Base-by-base conservation (phyloP, 2,113 vertebrate genomes). In the Albula glossodonta region DNA sequence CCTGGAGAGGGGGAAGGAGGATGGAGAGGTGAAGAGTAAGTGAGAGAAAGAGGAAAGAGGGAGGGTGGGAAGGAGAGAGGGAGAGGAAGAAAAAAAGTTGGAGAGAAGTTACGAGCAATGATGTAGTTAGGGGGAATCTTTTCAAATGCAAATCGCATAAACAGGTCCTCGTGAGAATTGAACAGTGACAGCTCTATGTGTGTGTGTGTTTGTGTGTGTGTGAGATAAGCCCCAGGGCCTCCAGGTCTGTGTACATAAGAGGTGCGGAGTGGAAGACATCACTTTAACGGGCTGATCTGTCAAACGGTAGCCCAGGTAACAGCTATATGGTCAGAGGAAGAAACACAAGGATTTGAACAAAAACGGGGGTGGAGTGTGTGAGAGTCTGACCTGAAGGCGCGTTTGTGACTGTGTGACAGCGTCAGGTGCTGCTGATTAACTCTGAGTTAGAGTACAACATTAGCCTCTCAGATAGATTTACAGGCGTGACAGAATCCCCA, bases 1-100 rank as follows among this genome's bases (percentile, higher is more conserved):
- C 60, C 95, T 96, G 90, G 0, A 60, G 78, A 5, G 78, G 78
- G 9, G 11, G 31, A 41, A 15, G 11, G 13, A 19, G 48, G 41
- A 77, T 25, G 70, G 70, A 77, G 11, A 77, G 7, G 70, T 5
- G 25, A 8, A 77, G 70, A n/a, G 31, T 1, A 41, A 41, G 31
- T 41, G 31, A 41, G 31, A 41, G 31, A 41, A 41, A 41, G 31
- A 41, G 31, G 31, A 41, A 41, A 41, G 31, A 41, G 31, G 31
- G 31, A 41, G 31, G 31, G 31, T 41, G 31, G 31, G 31, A 41
- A 41, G 31, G 31, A 41, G 31, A 41, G 31, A 41, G 31, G 31
- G 31, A 41, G 31, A 41, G 31, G 31, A 41, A 41, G 31, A 41
- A 41, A 41, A 41, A 41, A 41, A 41, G 31, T 41, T 41, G 31